Percentiles rank a stretch among this genome's conserved stretches.
phyloP scores from a whole-genome alignment of 2,888 invertebrate genomes.

The Serripes groenlandicus region DNA sequence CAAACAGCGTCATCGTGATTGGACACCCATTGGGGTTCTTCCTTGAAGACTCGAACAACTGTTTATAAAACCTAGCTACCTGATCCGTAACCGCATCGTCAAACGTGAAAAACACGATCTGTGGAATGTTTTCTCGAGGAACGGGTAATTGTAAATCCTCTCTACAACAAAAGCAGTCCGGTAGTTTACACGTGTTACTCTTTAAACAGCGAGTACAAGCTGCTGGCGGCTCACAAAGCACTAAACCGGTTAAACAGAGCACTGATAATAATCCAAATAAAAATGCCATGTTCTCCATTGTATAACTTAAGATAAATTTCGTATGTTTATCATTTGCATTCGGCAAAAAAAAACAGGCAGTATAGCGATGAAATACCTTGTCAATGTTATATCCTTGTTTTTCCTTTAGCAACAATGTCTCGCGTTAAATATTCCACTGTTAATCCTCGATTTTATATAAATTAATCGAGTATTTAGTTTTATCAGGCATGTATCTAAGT shows the following conservation, averaged over 20 bases:
- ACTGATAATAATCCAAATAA: slow-evolving; percentile 10
- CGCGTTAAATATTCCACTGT: too few species aligned
- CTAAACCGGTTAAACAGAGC: neutral
- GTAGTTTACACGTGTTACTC: slow-evolving; percentile 69
- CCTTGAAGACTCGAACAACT: slow-evolving; percentile 73
- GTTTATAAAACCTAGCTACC: slow-evolving; percentile 67
- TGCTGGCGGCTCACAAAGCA: slow-evolving; percentile 25
- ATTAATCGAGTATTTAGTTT: too few species aligned
- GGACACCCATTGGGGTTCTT: slow-evolving; percentile 90
- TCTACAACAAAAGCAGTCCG: slow-evolving; percentile 76
- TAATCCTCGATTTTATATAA: too few species aligned
- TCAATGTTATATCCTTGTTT: too few species aligned
- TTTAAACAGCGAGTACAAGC: slow-evolving; percentile 59
- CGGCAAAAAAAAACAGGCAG: too few species aligned
- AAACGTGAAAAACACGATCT: slow-evolving; percentile 81
- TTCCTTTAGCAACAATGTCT: too few species aligned
- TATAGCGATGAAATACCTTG: too few species aligned
- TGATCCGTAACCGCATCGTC: slow-evolving; percentile 81
- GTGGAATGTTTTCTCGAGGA: slow-evolving; percentile 74
- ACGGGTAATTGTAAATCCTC: slow-evolving; percentile 61
- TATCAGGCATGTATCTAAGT: too few species aligned
- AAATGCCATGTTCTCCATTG: neutral
- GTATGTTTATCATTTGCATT: too few species aligned
- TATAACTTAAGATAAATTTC: too few species aligned
- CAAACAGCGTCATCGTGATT: slow-evolving; percentile 97